These are phyloP conservation scores for Ancistrus triradiatus DNA, from an alignment of 2,113 vertebrate genomes.

Conservation along the genomic window DNA sequence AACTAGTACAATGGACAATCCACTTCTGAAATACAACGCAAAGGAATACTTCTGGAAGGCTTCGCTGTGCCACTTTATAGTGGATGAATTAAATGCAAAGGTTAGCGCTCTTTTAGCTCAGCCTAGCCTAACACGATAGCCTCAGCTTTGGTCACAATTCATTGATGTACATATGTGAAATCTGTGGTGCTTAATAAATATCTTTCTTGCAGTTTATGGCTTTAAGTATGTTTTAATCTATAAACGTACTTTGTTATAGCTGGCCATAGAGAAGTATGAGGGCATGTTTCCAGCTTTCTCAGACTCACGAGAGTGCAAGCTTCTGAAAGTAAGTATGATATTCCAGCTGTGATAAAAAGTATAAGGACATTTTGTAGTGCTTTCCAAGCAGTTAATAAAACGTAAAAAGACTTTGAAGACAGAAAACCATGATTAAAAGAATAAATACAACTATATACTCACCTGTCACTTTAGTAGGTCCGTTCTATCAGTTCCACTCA, in stretches of 20 bases:
- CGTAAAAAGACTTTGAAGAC: too few species aligned
- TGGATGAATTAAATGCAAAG: slow-evolving; percentile 96
- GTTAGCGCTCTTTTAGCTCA: slow-evolving; percentile 54
- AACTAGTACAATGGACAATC: slow-evolving; percentile 95
- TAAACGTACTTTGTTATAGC: slow-evolving; percentile 55
- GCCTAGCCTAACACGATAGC: not conserved
- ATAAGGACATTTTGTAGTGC: too few species aligned
- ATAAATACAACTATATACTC: too few species aligned
- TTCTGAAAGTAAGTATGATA: slow-evolving; percentile 74
- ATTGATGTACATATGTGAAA: not conserved
- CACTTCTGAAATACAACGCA: slow-evolving; percentile 93
- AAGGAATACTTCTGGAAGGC: slow-evolving; percentile 99
- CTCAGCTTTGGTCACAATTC: too few species aligned
- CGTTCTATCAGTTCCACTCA: too few species aligned
- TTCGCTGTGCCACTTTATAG: slow-evolving; percentile 95
- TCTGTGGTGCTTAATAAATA: not conserved
- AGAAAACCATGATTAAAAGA: too few species aligned
- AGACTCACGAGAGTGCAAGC: slow-evolving; percentile 86
- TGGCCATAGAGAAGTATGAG: slow-evolving; percentile 87
- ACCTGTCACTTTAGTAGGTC: too few species aligned
- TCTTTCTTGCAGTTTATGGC: too few species aligned
- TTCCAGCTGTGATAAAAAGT: too few species aligned
- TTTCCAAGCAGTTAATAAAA: too few species aligned
- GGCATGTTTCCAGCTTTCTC: slow-evolving; percentile 89
- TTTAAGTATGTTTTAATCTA: too few species aligned